phyloP scores from a whole-genome alignment of 1,140 invertebrate species.

The Ephestia elutella region DNA sequence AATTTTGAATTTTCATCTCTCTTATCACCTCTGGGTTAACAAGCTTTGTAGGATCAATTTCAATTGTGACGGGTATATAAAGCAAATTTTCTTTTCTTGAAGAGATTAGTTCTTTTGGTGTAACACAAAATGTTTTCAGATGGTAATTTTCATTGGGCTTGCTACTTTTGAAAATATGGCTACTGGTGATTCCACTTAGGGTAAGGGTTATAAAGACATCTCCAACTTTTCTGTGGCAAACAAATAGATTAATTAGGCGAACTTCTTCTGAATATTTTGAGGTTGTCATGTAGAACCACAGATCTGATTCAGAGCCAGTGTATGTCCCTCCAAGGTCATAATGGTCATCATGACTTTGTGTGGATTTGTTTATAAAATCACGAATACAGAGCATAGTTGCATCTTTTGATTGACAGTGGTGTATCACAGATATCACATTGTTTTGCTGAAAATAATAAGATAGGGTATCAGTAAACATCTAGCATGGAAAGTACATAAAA shows the following conservation, averaged over 20 bases:
- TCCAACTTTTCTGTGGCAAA: slow-evolving; percentile 39
- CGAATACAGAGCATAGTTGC: slow-evolving; percentile 42
- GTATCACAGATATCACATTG: slow-evolving; percentile 28
- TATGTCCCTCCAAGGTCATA: slow-evolving; percentile 57
- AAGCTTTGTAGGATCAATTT: slow-evolving; percentile 21
- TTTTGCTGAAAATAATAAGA: slow-evolving; percentile 29
- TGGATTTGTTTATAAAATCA: slow-evolving; percentile 40
- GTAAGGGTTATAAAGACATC: slow-evolving; percentile 36
- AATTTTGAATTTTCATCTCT: slow-evolving; percentile 38
- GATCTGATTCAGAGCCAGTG: slow-evolving; percentile 29
- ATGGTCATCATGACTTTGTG: slow-evolving; percentile 19
- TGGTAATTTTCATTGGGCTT: slow-evolving; percentile 34
- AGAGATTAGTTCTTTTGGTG: slow-evolving; percentile 19
- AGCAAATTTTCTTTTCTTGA: slow-evolving; percentile 20
- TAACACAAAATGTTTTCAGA: slow-evolving; percentile 43
- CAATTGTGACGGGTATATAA: slow-evolving; percentile 39
- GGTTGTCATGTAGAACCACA: slow-evolving; percentile 52
- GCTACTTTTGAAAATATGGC: slow-evolving; percentile 26
- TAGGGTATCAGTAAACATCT: slow-evolving; percentile 7
- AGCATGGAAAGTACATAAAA: background rate
- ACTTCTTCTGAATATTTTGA: slow-evolving; percentile 31
- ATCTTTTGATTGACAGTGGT: slow-evolving; percentile 35
- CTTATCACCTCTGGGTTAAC: slow-evolving; percentile 32
- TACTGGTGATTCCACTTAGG: slow-evolving; percentile 22
- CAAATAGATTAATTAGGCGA: slow-evolving; percentile 50